A percentile compares a stretch with the other conserved stretches of the same genome.
These are phyloP conservation scores for Trematocara stigmaticum DNA, from an alignment of 2,113 vertebrate species.

Conservation along the genomic window DNA sequence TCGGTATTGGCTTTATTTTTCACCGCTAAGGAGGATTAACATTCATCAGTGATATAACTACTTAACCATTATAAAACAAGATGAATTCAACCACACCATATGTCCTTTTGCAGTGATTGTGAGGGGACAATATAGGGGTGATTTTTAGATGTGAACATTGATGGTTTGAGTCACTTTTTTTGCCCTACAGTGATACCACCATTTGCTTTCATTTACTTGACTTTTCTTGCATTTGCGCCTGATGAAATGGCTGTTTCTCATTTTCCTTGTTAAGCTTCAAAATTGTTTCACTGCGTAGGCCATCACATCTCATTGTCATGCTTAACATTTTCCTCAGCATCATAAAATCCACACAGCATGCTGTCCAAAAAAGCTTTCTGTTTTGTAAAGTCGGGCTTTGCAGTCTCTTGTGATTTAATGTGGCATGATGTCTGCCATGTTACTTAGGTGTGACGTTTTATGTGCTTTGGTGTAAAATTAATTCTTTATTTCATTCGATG, in stretches of 20 bases:
- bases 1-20: not conserved
- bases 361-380: slow-evolving; percentile 11
- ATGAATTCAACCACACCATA: not conserved
- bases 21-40: not conserved
- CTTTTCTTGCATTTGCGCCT: slow-evolving; percentile 27
- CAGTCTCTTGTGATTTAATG: slow-evolving; percentile 24
- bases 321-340: slow-evolving; percentile 33
- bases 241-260: slow-evolving; percentile 61
- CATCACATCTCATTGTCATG: slow-evolving; percentile 47
- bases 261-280: slow-evolving; percentile 34
- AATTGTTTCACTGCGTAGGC: slow-evolving; percentile 9
- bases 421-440: slow-evolving; percentile 26
- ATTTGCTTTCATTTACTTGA: slow-evolving; percentile 29
- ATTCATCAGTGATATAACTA: not conserved
- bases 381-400: slow-evolving; percentile 15
- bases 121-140: not conserved
- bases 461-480: not conserved
- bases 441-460: not conserved
- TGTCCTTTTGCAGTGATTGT: not conserved
- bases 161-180: slow-evolving; percentile 31
- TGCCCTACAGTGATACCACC: slow-evolving; percentile 13
- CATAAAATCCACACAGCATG: slow-evolving; percentile 55
- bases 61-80: not conserved
- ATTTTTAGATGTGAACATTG: slow-evolving; percentile 12
- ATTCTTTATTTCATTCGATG: not conserved